Percentiles rank a stretch among this genome's conserved stretches.
These are phyloP conservation scores for Sorex maritimensis DNA, from an alignment of 2,797 vertebrate species.

Conservation along the genomic window DNA sequence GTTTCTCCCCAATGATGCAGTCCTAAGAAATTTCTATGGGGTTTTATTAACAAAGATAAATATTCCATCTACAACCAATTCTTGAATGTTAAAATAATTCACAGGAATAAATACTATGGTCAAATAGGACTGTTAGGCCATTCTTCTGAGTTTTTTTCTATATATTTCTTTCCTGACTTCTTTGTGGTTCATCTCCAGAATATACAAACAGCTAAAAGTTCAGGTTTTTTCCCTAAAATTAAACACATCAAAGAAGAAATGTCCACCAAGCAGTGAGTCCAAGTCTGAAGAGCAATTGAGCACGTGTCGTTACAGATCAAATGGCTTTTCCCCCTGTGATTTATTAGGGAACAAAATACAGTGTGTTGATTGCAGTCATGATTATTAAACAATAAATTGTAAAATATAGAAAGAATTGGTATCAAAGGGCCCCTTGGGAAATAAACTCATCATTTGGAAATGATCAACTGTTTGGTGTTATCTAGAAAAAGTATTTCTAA, in stretches of 20 bases:
- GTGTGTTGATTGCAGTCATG: neutral
- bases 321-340: neutral
- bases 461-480: neutral
- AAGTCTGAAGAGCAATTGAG: neutral
- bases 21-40: neutral
- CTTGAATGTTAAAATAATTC: neutral
- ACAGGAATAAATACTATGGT: neutral
- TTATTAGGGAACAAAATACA: slow-evolving; percentile 11
- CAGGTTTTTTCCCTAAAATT: neutral
- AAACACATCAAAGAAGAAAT: neutral
- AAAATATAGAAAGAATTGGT: neutral
- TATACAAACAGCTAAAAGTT: neutral
- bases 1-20: neutral
- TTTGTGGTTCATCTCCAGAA: neutral
- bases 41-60: neutral
- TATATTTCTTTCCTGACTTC: neutral
- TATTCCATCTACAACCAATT: neutral
- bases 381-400: slow-evolving; percentile 33
- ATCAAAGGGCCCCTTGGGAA: neutral
- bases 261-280: too few relatives aligned
- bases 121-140: neutral
- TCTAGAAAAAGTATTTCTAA: neutral
- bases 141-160: neutral
- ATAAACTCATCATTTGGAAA: neutral
- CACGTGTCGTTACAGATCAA: neutral